Evolutionary conservation across 2,888 invertebrate species (phyloP).

Genomic region (Torymus tubicola): DNA sequence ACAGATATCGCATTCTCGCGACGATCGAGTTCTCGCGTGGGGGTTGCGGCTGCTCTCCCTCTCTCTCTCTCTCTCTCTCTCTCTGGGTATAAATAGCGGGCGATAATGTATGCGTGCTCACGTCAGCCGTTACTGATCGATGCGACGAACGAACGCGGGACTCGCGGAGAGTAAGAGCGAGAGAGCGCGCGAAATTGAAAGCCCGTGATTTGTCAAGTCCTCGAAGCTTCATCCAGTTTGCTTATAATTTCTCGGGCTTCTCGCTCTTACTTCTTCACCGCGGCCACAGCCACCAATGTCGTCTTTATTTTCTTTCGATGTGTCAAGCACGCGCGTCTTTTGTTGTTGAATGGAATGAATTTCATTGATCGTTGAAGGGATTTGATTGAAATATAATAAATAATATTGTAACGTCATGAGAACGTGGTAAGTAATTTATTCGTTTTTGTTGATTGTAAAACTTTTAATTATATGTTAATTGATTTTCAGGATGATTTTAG

Average conservation of each 20-base stretch:
- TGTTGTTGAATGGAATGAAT: background rate
- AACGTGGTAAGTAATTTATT: no score
- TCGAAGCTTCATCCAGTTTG: constrained; percentile 50
- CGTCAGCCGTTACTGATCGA: constrained; percentile 68
- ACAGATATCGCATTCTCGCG: constrained; percentile 9
- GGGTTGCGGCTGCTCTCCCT: background rate
- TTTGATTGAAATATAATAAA: no score
- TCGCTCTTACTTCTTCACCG: background rate
- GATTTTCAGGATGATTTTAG: no score
- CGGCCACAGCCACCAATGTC: no score
- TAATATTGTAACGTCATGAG: no score
- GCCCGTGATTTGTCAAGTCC: constrained; percentile 54
- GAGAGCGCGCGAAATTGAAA: constrained; percentile 34
- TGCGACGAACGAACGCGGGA: constrained; percentile 53
- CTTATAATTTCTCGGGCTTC: constrained; percentile 55
- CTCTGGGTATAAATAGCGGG: constrained; percentile 37
- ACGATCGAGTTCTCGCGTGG: no score
- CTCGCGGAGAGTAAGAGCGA: background rate
- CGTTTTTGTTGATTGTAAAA: no score
- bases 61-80: no score
- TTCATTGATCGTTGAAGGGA: constrained; percentile 24
- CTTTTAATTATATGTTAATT: no score
- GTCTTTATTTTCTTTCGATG: constrained; percentile 22
- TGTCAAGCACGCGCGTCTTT: background rate
- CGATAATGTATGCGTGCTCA: constrained; percentile 74